These are phyloP conservation scores for silkworm (Bombyx mori) DNA, from an alignment of 1,140 invertebrate species.

Conservation along the genomic window DNA sequence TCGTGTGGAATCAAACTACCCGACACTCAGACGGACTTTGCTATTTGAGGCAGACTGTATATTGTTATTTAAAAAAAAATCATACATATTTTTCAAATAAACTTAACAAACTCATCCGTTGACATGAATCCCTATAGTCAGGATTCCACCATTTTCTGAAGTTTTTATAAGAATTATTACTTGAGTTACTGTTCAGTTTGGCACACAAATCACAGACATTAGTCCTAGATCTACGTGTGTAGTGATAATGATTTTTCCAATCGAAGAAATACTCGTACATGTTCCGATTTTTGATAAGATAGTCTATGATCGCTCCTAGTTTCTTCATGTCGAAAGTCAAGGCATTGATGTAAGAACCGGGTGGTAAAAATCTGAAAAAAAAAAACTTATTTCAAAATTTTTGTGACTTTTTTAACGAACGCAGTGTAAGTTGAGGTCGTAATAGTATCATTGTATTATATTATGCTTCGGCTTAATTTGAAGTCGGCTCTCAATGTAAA, in stretches of 20 bases:
- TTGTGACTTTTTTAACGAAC: too few species aligned
- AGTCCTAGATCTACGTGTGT: constrained; percentile 23
- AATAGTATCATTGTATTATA: too few species aligned
- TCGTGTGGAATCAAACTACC: too few species aligned
- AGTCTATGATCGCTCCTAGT: constrained; percentile 44
- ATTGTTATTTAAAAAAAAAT: too few species aligned
- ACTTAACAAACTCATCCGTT: constrained; percentile 18
- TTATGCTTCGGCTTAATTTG: too few species aligned
- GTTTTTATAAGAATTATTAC: constrained; percentile 13
- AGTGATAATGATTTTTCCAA: constrained; percentile 56
- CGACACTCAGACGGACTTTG: too few species aligned
- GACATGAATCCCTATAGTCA: constrained; percentile 28
- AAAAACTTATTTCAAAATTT: not conserved
- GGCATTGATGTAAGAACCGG: constrained; percentile 45
- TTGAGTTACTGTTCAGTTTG: constrained; percentile 27
- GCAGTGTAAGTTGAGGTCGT: too few species aligned
- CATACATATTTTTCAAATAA: too few species aligned
- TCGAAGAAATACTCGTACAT: constrained; percentile 52
- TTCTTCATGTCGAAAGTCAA: constrained; percentile 40
- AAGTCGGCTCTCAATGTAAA: too few species aligned
- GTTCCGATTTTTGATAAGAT: constrained; percentile 34
- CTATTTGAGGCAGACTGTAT: too few species aligned
- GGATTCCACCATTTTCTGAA: constrained; percentile 50
- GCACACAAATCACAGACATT: constrained; percentile 39
- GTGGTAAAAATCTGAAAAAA: constrained; percentile 48